Base-by-base conservation (phyloP, 2,113 vertebrate genomes). In the Solea solea region DNA sequence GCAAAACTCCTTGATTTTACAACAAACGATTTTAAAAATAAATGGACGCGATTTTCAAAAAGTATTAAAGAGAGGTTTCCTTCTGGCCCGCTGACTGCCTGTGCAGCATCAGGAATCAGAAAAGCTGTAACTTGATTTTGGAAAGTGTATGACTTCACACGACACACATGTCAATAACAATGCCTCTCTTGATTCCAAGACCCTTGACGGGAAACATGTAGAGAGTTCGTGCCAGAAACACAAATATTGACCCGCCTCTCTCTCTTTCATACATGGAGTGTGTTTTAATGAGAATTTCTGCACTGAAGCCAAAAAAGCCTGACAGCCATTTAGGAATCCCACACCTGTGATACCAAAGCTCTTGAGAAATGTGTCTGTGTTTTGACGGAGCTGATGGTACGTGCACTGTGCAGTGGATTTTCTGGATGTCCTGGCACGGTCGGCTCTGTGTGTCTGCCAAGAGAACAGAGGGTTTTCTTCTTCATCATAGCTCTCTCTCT, bases 391-490 rank as follows among this genome's bases (percentile, higher is more conserved):
- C 5, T 68, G 42, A 69, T 80, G 68, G 45, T 5, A 11, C 46
- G 42, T 76, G 64, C 34, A 34, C 64, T 78, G 69, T 77, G 60
- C 73, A 66, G 64, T 64, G 80, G 69, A 59, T 59, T 85, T 76
- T 70, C 56, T 76, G 76, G 76, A 82, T 69, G 69, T 60, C 39
- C 72, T 75, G 77, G 69, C 74, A 55, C 61, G 66, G 69, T 55
- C 79, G 78, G 64, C 59, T 52, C 13, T 61, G 64, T 25, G 0
- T 72, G 76, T 74, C 27, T 84, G 80, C 80, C 78, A 85, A 67
- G 27, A 72, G 59, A 76, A 84, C 75, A 69, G 55, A 84, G 57
- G 83, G 77, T 64, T 88, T 81, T 89, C 74, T 76, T 83, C 69
- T 69, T 51, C 75, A 41, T 66, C 11, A 21, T 21, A 1, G 21